phyloP scores from a whole-genome alignment of 2,113 vertebrate species.

The Neofelis nebulosa region DNA sequence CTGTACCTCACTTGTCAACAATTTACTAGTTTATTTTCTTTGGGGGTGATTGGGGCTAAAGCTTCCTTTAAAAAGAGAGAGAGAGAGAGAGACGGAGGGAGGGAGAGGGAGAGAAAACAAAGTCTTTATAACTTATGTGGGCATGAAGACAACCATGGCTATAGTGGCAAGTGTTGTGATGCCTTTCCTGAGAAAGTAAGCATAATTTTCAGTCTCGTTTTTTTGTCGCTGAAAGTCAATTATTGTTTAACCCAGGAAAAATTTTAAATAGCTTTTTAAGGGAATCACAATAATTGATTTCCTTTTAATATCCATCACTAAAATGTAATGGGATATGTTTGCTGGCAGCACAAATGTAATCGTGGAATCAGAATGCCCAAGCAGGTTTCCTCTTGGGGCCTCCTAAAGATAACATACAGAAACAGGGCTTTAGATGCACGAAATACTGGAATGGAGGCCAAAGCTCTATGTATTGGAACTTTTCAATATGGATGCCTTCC shows the following conservation, averaged over 20 bases:
- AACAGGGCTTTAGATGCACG: conserved; percentile 32
- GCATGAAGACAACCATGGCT: conserved; percentile 5
- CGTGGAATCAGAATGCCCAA: conserved; percentile 82
- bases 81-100: not conserved
- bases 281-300: conserved; percentile 45
- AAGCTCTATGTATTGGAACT: not conserved
- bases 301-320: conserved; percentile 65
- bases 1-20: not conserved
- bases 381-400: conserved; percentile 65
- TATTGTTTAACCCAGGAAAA: conserved; percentile 4
- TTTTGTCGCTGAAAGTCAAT: not conserved
- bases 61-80: not conserved
- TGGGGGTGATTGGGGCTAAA: not conserved
- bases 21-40: conserved; percentile 33
- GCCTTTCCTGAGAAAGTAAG: conserved; percentile 27
- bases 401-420: conserved; percentile 15
- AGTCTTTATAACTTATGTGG: not conserved
- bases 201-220: not conserved
- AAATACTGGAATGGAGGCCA: conserved; percentile 47
- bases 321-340: conserved; percentile 71
- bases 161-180: not conserved
- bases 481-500: not conserved
- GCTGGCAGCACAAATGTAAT: conserved; percentile 74
- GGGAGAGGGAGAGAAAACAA: not conserved
- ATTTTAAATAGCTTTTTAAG: conserved; percentile 19